phyloP scores from a whole-genome alignment of 2,888 invertebrate species.

The Pseudococcus jackbeardsleyi region DNA sequence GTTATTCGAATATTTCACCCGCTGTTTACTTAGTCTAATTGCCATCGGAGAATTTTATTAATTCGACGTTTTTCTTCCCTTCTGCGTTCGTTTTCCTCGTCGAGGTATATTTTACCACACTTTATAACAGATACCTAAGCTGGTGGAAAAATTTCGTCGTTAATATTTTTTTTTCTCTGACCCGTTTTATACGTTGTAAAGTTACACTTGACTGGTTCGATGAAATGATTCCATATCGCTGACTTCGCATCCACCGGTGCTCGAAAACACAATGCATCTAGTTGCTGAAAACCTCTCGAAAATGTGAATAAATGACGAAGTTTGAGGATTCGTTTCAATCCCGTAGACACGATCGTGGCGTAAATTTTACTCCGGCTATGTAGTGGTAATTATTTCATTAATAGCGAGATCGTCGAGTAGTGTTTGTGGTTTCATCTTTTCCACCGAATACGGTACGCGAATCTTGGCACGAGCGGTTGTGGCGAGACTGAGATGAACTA shows the following conservation, averaged over 20 bases:
- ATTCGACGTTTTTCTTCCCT: background rate
- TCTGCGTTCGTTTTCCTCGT: background rate
- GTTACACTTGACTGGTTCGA: slow-evolving; percentile 21
- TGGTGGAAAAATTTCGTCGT: background rate
- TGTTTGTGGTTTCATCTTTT: background rate
- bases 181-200: background rate
- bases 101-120: background rate
- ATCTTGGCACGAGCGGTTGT: background rate
- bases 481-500: background rate
- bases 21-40: background rate
- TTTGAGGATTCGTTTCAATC: background rate
- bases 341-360: background rate
- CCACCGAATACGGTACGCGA: background rate
- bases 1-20: background rate
- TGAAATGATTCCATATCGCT: slow-evolving; percentile 27
- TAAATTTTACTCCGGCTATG: background rate
- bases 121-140: background rate
- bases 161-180: background rate
- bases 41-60: background rate
- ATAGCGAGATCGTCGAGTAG: slow-evolving; percentile 25
- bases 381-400: slow-evolving; percentile 44
- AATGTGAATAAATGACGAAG: slow-evolving; percentile 14
- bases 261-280: slow-evolving; percentile 23
- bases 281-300: slow-evolving; percentile 31
- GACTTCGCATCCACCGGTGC: slow-evolving; percentile 29